These are phyloP conservation scores for Sebastes reedi DNA, from an alignment of 2,797 vertebrate genomes.

Conservation along the genomic window DNA sequence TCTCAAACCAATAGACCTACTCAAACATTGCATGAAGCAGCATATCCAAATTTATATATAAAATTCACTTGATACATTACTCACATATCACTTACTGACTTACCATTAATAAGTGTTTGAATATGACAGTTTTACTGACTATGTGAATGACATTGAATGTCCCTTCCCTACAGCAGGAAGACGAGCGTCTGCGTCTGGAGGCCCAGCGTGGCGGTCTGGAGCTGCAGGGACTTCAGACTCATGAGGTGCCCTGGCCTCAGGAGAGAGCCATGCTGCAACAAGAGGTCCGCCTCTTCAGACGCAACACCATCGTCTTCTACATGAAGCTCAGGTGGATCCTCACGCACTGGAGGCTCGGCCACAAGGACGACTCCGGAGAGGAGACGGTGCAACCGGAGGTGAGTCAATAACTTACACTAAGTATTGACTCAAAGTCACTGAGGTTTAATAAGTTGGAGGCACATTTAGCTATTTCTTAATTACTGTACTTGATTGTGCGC, in stretches of 20 bases:
- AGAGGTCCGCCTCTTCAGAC: conserved; percentile 90
- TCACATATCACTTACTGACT: not conserved
- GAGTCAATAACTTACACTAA: conserved; percentile 32
- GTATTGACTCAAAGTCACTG: no score
- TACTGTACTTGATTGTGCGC: no score
- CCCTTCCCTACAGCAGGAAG: conserved; percentile 76
- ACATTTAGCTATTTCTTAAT: not conserved
- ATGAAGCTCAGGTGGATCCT: conserved; percentile 95
- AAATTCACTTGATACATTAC: not conserved
- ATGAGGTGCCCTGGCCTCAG: conserved; percentile 89
- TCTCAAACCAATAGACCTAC: not conserved
- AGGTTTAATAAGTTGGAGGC: no score
- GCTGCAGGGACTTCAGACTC: conserved; percentile 89
- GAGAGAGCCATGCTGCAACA: conserved; percentile 89
- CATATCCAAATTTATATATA: not conserved
- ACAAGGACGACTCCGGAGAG: conserved; percentile 78
- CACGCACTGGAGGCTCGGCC: conserved; percentile 90
- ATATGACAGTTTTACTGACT: not conserved
- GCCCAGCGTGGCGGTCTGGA: conserved; percentile 87
- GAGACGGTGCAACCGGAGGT: conserved; percentile 84
- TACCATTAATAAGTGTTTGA: not conserved
- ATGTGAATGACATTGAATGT: not conserved
- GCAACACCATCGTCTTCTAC: conserved; percentile 92
- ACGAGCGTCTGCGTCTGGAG: conserved; percentile 83
- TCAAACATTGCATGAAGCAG: not conserved